A percentile compares a stretch with the other conserved stretches of the same genome.
Evolutionary conservation across 1,140 invertebrate genomes (phyloP).

Genomic region (Drosophila sucinea): DNA sequence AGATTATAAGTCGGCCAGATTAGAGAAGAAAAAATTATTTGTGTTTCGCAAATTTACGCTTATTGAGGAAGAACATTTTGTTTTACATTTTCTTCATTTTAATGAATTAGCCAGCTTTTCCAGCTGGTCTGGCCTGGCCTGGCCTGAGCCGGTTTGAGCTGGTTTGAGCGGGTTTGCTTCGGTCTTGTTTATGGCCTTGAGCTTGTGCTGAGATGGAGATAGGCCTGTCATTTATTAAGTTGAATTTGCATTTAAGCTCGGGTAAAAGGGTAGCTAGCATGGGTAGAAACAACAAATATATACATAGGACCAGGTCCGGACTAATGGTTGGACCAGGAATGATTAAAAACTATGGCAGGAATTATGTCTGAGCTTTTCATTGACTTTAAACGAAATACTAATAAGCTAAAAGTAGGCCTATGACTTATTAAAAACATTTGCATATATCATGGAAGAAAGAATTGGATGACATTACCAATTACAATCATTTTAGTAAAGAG

Average conservation of each 20-base stretch:
- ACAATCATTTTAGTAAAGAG: no score
- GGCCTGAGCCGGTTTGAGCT: constrained; percentile 14
- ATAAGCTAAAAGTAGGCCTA: no score
- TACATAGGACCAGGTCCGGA: background rate
- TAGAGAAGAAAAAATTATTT: constrained; percentile 63
- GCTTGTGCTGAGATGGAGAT: constrained; percentile 66
- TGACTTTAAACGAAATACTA: no score
- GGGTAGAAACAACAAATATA: constrained; percentile 36
- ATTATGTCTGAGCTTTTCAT: no score
- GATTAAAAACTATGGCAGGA: no score
- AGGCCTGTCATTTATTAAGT: constrained; percentile 76
- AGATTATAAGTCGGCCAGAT: constrained; percentile 64
- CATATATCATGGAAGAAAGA: no score
- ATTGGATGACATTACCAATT: no score
- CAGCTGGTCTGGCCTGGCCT: constrained; percentile 13
- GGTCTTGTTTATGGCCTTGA: constrained; percentile 58
- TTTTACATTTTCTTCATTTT: constrained; percentile 40
- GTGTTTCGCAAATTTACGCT: constrained; percentile 78
- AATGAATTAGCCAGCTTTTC: constrained; percentile 50
- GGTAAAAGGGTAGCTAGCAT: constrained; percentile 6
- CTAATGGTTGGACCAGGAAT: background rate
- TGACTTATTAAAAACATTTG: no score
- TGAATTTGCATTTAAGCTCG: constrained; percentile 71
- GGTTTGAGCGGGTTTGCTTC: constrained; percentile 5
- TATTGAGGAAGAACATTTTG: constrained; percentile 44